A percentile compares a stretch with the other conserved stretches of the same genome.
These are phyloP conservation scores for Neodiprion lecontei DNA, from an alignment of 1,140 invertebrate species.

Conservation along the genomic window DNA sequence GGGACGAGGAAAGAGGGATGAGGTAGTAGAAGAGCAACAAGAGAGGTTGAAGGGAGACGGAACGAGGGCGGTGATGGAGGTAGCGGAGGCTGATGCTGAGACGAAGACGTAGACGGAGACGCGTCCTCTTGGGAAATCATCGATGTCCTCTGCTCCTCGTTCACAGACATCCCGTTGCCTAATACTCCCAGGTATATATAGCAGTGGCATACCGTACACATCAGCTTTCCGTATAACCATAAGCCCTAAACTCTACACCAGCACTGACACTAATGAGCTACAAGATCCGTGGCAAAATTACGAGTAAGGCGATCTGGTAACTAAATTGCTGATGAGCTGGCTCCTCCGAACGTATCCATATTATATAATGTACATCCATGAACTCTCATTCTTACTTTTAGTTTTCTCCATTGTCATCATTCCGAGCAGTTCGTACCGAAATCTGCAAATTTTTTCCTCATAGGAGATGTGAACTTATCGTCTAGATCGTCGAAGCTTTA, in stretches of 20 bases:
- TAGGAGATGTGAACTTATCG: no score
- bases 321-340: background rate
- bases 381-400: no score
- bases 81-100: conserved; percentile 22
- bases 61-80: conserved; percentile 11
- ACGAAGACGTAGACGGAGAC: conserved; percentile 31
- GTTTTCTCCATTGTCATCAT: no score
- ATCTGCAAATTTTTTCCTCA: no score
- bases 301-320: background rate
- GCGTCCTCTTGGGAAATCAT: conserved; percentile 55
- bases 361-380: no score
- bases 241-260: conserved; percentile 1
- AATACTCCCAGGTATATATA: background rate
- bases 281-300: background rate
- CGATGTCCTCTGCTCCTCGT: conserved; percentile 47
- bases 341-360: no score
- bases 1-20: conserved; percentile 25
- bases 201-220: background rate
- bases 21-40: background rate
- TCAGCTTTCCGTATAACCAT: background rate
- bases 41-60: background rate
- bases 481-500: no score
- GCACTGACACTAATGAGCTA: conserved; percentile 1
- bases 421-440: no score
- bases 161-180: conserved; percentile 13